Percentiles rank a stretch among this genome's conserved stretches.
Evolutionary conservation across 1,140 invertebrate species (phyloP).

Genomic region (Trichogramma pretiosum): DNA sequence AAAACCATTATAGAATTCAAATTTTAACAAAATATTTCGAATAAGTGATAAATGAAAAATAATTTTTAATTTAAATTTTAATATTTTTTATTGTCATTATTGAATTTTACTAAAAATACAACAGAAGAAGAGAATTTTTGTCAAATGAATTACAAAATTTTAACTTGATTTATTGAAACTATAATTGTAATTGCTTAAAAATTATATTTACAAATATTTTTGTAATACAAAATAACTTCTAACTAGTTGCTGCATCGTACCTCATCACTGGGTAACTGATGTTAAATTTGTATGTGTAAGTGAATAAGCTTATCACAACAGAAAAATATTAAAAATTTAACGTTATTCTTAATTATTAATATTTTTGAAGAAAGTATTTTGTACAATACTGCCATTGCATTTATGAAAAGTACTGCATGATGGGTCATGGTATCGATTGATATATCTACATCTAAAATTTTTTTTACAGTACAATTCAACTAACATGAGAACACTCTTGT

Average conservation of each 20-base stretch:
- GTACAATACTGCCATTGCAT: conserved; percentile 16
- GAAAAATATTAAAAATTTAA: conserved; percentile 12
- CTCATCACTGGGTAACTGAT: conserved; percentile 13
- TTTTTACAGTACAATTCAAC: neutral
- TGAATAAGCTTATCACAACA: conserved; percentile 14
- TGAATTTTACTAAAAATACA: conserved; percentile 9
- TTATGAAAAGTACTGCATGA: conserved; percentile 2
- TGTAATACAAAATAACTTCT: conserved; percentile 11
- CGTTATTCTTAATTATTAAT: conserved; percentile 2
- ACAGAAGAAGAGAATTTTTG: conserved; percentile 8
- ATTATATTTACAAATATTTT: conserved; percentile 19
- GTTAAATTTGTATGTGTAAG: conserved; percentile 14
- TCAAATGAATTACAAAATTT: conserved; percentile 18
- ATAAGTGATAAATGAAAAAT: neutral
- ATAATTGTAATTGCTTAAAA: conserved; percentile 15
- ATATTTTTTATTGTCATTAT: conserved; percentile 8
- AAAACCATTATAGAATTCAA: too few relatives aligned
- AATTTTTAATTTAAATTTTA: neutral
- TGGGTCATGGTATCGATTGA: conserved; percentile 4
- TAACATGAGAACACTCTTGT: neutral
- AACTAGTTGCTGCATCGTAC: conserved; percentile 13
- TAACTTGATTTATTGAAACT: conserved; percentile 15
- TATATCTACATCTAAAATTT: neutral
- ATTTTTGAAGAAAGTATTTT: conserved; percentile 4
- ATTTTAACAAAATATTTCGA: neutral